Evolutionary conservation across 2,113 vertebrate genomes (phyloP), one percentile per base, ranked within the genome.

Genomic region (Oenanthe oenanthe): DNA sequence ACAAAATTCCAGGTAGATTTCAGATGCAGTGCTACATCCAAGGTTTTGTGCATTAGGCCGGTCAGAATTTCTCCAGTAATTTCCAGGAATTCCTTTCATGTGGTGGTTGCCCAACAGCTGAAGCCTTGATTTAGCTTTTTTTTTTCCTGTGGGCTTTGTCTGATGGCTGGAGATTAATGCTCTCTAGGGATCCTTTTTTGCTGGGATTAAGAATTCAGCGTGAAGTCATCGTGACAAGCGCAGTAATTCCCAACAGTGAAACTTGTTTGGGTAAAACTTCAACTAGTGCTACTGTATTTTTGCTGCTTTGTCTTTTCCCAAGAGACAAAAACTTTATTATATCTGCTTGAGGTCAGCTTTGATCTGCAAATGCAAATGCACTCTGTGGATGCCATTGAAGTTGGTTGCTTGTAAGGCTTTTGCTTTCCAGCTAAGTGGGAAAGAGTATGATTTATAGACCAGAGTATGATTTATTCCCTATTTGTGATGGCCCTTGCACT

Each of bases 21-120:
- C 79, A 72, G 85, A 75, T 67, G 43, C 89, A 79, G 28, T 81
- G 54, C 38, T 79, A 6, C 1, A 1, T 92, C 63, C 53, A 65
- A 83, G 31, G 32, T 80, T 92, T 92, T 82, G 73, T 80, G 51
- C 19, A 11, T 58, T 68, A 84, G 85, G 43, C 66, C 75, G 66
- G n/a, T 71, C 74, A 75, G 78, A 84, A 90, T 85, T 93, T 90
- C 85, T 91, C 40, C 43, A 83, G 56, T 47, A 61, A 61, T 81
- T 58, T 89, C 54, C 51, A 75, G 65, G 88, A 94, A 91, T 86
- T 92, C 51, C 65, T 89, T 94, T 71, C 38, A 74, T 36, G 29
- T 87, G 36, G 54, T 61, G 90, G 43, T 62, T 93, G 66, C 40
- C 40, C 66, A 36, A 31, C 56, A 84, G 60, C 45, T 6, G 1